Evolutionary conservation across 2,113 vertebrate species (phyloP).

Genomic region (Nestor notabilis): DNA sequence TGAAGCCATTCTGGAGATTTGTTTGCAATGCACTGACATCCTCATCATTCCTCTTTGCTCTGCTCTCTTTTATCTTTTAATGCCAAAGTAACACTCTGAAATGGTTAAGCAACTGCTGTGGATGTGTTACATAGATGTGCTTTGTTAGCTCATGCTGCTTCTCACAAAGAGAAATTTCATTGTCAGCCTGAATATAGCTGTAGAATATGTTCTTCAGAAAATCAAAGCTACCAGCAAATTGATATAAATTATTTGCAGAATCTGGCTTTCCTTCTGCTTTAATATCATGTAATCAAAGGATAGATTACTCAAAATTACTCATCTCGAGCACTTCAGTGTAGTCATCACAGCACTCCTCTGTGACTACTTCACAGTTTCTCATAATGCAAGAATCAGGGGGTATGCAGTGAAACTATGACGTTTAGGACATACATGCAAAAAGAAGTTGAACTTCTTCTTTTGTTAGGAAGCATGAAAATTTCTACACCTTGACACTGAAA

Average conservation of each 20-base stretch:
- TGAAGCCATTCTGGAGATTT: background rate
- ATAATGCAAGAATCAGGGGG: background rate
- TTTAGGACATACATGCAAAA: background rate
- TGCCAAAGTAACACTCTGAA: background rate
- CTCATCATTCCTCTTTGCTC: background rate
- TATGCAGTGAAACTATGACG: background rate
- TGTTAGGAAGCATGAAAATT: background rate
- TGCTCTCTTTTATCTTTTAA: background rate
- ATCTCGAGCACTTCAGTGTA: background rate
- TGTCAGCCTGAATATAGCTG: background rate
- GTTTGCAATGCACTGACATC: background rate
- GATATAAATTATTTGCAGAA: constrained; percentile 16
- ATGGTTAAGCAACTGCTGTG: background rate
- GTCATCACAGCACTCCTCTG: background rate
- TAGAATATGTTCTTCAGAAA: background rate
- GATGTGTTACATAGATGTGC: background rate
- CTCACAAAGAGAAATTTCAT: background rate
- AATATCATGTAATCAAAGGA: constrained; percentile 24
- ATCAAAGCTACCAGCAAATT: background rate
- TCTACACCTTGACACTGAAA: background rate
- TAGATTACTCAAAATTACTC: constrained; percentile 52
- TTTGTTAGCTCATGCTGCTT: background rate
- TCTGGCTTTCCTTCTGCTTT: constrained; percentile 28
- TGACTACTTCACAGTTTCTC: constrained; percentile 4
- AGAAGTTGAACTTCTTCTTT: accelerated